phyloP scores from a whole-genome alignment of 64 coral and sea anemone genomes.

The Dendronephthya gigantea region DNA sequence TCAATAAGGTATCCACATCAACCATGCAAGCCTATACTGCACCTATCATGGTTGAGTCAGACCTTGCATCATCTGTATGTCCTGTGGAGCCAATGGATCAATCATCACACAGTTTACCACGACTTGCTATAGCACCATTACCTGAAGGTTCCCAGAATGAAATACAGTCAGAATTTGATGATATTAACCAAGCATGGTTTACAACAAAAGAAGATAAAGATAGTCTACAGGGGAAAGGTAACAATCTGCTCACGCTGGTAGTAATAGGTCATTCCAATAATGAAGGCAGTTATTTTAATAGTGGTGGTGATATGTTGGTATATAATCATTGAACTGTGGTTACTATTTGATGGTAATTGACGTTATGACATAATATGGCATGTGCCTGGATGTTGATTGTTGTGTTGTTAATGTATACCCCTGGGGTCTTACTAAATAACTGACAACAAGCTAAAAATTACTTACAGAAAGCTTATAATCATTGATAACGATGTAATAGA shows the following conservation, averaged over 20 bases:
- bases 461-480: too few relatives aligned
- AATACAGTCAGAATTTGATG: constrained; percentile 21
- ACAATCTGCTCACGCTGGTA: not conserved
- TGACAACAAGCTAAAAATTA: too few relatives aligned
- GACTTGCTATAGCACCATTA: not conserved
- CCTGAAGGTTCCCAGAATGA: not conserved
- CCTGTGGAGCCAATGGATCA: not conserved
- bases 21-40: not conserved
- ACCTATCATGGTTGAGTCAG: not conserved
- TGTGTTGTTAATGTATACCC: not conserved
- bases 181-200: constrained; percentile 96
- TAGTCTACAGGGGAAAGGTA: constrained; percentile 83
- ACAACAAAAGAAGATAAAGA: constrained; percentile 97
- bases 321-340: not conserved
- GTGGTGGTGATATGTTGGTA: not conserved
- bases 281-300: too few relatives aligned
- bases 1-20: not conserved
- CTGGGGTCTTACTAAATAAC: too few relatives aligned
- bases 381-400: not conserved
- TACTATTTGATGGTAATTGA: not conserved
- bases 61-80: not conserved
- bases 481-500: too few relatives aligned
- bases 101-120: not conserved
- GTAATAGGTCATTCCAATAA: not conserved
- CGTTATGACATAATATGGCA: not conserved